phyloP scores from a whole-genome alignment of 2,113 vertebrate species.

The Holacanthus passer region DNA sequence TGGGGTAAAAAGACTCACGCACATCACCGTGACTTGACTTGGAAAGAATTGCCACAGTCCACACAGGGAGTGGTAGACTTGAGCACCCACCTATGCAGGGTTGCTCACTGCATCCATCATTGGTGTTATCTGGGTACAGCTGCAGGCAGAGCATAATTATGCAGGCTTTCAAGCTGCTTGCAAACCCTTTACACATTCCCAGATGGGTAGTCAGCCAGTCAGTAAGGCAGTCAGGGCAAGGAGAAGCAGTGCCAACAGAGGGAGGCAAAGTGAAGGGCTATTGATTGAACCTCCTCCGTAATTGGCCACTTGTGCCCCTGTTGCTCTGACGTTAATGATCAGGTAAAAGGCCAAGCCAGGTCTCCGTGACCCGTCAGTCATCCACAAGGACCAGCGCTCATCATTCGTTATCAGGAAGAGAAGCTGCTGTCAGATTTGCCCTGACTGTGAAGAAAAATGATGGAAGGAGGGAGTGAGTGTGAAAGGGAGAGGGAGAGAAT shows the following conservation, averaged over 20 bases:
- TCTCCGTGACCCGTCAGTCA: slow-evolving; percentile 56
- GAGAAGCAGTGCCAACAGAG: slow-evolving; percentile 37
- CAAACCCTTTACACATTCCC: slow-evolving; percentile 64
- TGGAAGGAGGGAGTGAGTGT: slow-evolving; percentile 19
- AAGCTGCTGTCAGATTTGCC: slow-evolving; percentile 50
- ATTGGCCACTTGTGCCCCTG: slow-evolving; percentile 61
- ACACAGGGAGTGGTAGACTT: slow-evolving; percentile 4
- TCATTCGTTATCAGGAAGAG: slow-evolving; percentile 41
- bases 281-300: slow-evolving; percentile 67
- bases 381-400: slow-evolving; percentile 20
- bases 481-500: slow-evolving; percentile 29
- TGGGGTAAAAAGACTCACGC: background rate
- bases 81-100: slow-evolving; percentile 25
- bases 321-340: slow-evolving; percentile 50
- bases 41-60: background rate
- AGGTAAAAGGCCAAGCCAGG: slow-evolving; percentile 69
- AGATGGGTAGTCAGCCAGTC: slow-evolving; percentile 53
- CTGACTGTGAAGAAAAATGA: slow-evolving; percentile 29
- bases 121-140: slow-evolving; percentile 54
- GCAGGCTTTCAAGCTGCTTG: slow-evolving; percentile 63
- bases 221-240: slow-evolving; percentile 42
- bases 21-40: background rate
- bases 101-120: slow-evolving; percentile 31
- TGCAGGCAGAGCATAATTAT: slow-evolving; percentile 60
- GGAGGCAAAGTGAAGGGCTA: slow-evolving; percentile 57